phyloP scores from a whole-genome alignment of 2,888 invertebrate genomes.

The Bibio marci region DNA sequence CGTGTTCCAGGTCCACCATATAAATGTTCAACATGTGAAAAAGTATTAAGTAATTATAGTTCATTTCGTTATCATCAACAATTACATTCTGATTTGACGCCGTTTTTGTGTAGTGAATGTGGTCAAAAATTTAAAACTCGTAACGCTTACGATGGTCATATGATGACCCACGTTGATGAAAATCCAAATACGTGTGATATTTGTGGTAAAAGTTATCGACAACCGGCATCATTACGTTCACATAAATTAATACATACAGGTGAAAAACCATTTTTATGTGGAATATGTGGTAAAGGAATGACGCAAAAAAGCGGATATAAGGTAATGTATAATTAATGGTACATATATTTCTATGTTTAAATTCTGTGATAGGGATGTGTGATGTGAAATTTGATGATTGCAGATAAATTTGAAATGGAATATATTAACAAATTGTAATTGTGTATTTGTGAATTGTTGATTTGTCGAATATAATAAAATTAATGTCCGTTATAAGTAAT shows the following conservation, averaged over 20 bases:
- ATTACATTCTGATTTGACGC: constrained; percentile 23
- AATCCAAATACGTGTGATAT: constrained; percentile 24
- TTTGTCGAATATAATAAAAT: no score
- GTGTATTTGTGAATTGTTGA: no score
- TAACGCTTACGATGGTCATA: constrained; percentile 26
- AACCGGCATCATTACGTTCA: constrained; percentile 22
- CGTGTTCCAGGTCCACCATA: constrained; percentile 9
- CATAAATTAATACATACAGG: constrained; percentile 24
- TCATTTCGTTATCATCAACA: constrained; percentile 28
- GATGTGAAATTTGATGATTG: no score
- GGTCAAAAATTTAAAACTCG: constrained; percentile 27
- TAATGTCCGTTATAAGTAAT: not conserved
- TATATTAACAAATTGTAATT: no score
- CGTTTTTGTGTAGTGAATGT: constrained; percentile 22
- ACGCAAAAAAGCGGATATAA: constrained; percentile 28
- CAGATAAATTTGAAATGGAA: no score
- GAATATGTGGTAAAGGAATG: constrained; percentile 25
- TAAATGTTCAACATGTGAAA: constrained; percentile 19
- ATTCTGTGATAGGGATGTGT: no score
- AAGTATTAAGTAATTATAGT: constrained; percentile 23
- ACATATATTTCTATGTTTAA: not conserved
- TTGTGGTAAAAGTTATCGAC: constrained; percentile 24
- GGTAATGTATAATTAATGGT: constrained; percentile 7
- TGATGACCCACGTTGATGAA: constrained; percentile 21
- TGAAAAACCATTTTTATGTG: constrained; percentile 22